Base-by-base conservation (phyloP, 2,888 invertebrate genomes). In the Xestia rhomboidea region DNA sequence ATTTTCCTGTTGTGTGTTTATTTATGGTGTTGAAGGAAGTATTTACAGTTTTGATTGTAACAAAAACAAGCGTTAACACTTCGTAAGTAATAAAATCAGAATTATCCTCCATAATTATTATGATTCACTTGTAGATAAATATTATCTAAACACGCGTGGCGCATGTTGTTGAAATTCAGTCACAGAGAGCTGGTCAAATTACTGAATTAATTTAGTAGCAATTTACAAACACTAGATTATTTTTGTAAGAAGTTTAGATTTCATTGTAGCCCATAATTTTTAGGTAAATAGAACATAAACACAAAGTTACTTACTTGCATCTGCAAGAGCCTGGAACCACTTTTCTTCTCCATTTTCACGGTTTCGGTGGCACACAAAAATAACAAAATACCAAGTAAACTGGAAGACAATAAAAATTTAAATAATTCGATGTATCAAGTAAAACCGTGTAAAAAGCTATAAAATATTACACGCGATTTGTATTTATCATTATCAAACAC, bases 321-420 rank as follows among this genome's bases (percentile, higher is more conserved):
- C 85, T 96, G 96, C 90, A 96, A 89, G 49, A 96, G 93, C 85
- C 94, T 92, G 71, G 96, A 96, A 49, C 95, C 95, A 76, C 94
- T 93, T 73, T 88, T 93, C 79, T 94, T 96, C 90, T 96, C 96
- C 96, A 96, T 96, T 82, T 85, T 91, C 76, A 67, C 10, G 62
- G 73, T 66, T 75, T 77, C 49, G 79, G 41, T 73, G 76, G 79
- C 85, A 90, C 90, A 90, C 87, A 82, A 88, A 79, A 83, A 84
- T 86, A 89, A 86, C 49, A 44, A 82, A 82, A 64, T 49, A 79
- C 81, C 27, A 46, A 79, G n/a, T 63, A 70, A 88, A 90, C 84
- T 90, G 88, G 92, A 93, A 93, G 91, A 92, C 91, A 85, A 90
- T 77, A 64, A 79, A 81, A 89, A 90, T 87, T 89, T 90, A 74